Conservation (phyloP, 2,888 invertebrate species). For the Octodonta nipae region DNA sequence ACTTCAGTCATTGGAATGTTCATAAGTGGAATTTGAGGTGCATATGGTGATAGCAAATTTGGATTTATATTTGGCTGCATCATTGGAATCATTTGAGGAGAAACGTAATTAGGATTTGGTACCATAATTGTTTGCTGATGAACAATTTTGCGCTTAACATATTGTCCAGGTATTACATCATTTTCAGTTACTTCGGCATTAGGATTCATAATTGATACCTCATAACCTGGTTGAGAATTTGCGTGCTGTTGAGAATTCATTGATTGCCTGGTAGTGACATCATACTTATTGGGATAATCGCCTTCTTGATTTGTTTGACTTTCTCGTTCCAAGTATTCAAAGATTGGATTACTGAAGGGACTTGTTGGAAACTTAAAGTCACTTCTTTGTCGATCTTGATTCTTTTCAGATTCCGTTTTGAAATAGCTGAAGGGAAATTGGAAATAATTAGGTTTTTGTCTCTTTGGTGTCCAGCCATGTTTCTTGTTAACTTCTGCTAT, state of each 20-base stretch:
- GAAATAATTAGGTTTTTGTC: constrained; percentile 19
- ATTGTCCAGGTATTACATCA: constrained; percentile 26
- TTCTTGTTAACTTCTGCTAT: constrained; percentile 42
- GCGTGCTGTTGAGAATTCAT: constrained; percentile 8
- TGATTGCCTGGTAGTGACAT: constrained; percentile 5
- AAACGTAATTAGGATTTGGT: constrained; percentile 13
- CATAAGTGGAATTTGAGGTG: constrained; percentile 3
- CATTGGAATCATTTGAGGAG: background rate
- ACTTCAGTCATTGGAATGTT: constrained; percentile 2
- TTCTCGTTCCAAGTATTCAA: constrained; percentile 25
- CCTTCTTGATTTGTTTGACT: constrained; percentile 6
- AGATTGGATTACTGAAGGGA: constrained; percentile 27
- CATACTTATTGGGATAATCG: too few species aligned
- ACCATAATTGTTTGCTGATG: constrained; percentile 29
- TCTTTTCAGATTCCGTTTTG: background rate
- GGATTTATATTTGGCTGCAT: constrained; percentile 2
- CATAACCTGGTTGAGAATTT: constrained; percentile 9
- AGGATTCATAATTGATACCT: constrained; percentile 11
- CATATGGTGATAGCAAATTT: constrained; percentile 2
- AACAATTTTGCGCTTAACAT: constrained; percentile 29
- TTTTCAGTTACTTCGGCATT: constrained; percentile 18
- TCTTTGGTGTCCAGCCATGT: constrained; percentile 29
- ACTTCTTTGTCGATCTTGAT: constrained; percentile 11
- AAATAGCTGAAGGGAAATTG: constrained; percentile 21
- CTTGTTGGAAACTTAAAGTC: constrained; percentile 22